Conservation (phyloP, 2,797 vertebrate genomes). For the Philypnodon macrostomus region DNA sequence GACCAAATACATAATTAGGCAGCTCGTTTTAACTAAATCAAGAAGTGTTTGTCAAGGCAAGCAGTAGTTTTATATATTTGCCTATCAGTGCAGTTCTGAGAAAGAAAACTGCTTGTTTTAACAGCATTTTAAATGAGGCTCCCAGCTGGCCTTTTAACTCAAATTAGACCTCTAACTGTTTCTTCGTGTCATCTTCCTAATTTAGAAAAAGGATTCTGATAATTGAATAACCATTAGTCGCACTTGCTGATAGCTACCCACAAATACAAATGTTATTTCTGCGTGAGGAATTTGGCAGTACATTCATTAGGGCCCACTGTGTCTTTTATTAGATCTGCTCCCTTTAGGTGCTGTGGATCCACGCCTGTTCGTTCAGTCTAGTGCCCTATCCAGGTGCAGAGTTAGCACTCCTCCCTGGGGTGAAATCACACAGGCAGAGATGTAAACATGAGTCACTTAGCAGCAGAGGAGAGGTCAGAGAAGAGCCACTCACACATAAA, state of each 20-base stretch:
- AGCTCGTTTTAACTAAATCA: background rate
- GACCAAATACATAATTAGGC: too few species aligned
- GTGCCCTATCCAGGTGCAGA: slow-evolving; percentile 61
- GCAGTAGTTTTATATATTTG: slow-evolving; percentile 27
- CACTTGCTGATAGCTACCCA: slow-evolving; percentile 41
- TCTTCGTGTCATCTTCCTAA: slow-evolving; percentile 47
- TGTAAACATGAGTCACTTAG: slow-evolving; percentile 65
- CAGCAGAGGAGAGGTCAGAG: slow-evolving; percentile 22
- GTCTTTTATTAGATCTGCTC: slow-evolving; percentile 39
- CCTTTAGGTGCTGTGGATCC: slow-evolving; percentile 37
- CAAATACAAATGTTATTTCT: slow-evolving; percentile 48
- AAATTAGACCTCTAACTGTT: slow-evolving; percentile 50
- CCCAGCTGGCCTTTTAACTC: slow-evolving; percentile 42
- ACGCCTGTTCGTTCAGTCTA: slow-evolving; percentile 42
- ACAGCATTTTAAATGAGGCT: slow-evolving; percentile 38
- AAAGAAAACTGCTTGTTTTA: slow-evolving; percentile 46
- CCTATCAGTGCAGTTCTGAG: slow-evolving; percentile 25
- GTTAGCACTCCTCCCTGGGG: slow-evolving; percentile 50
- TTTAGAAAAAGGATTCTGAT: slow-evolving; percentile 57
- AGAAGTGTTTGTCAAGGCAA: slow-evolving; percentile 4
- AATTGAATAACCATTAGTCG: slow-evolving; percentile 59
- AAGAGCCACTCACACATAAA: slow-evolving; percentile 64
- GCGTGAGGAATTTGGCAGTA: slow-evolving; percentile 43
- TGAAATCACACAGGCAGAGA: slow-evolving; percentile 53
- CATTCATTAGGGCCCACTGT: slow-evolving; percentile 40